Evolutionary conservation across 2,888 invertebrate species (phyloP).

Genomic region (Chironomus tentans): DNA sequence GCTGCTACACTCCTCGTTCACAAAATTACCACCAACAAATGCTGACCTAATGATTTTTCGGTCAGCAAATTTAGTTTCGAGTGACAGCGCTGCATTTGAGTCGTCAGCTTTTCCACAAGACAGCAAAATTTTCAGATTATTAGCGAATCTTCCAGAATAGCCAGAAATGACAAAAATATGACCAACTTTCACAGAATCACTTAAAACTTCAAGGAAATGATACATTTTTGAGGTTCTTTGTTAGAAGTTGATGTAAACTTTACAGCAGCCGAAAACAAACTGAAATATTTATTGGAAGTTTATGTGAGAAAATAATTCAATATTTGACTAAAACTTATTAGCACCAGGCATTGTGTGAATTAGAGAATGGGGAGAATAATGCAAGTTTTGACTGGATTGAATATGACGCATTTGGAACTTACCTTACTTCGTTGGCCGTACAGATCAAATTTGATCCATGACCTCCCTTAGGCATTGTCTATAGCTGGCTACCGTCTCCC

Average conservation of each 20-base stretch:
- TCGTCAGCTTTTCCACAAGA: background rate
- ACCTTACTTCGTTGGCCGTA: too few species aligned
- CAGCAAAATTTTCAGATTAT: background rate
- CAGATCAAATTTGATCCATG: too few species aligned
- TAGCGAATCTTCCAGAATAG: background rate
- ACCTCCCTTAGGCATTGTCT: too few species aligned
- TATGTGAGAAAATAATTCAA: too few species aligned
- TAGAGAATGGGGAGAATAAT: too few species aligned
- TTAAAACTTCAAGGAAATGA: background rate
- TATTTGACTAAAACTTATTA: too few species aligned
- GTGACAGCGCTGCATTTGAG: background rate
- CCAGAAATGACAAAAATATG: slow-evolving; percentile 14
- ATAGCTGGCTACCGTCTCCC: too few species aligned
- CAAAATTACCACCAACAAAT: background rate
- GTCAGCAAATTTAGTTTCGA: background rate
- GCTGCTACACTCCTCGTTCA: background rate
- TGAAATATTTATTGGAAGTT: too few species aligned
- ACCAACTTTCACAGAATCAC: background rate
- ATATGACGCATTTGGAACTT: too few species aligned
- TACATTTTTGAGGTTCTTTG: background rate
- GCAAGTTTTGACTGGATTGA: too few species aligned
- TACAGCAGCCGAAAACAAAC: too few species aligned
- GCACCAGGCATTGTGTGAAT: too few species aligned
- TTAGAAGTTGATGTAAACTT: background rate
- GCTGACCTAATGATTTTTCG: background rate